These are phyloP conservation scores for Podarcis siculus DNA, from an alignment of 2,797 vertebrate genomes.

Conservation along the genomic window DNA sequence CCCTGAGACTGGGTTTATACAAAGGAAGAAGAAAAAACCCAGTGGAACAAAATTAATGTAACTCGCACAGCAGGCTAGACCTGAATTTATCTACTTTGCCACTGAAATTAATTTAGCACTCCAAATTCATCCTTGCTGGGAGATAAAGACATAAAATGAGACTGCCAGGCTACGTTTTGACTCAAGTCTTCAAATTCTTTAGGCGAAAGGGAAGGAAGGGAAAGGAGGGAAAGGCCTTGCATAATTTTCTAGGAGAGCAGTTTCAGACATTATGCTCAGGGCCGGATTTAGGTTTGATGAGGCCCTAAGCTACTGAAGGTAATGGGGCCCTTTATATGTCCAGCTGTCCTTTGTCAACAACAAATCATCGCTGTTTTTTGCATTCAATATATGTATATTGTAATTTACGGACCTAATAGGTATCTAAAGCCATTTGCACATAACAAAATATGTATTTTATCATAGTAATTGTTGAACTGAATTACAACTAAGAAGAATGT, in stretches of 20 bases:
- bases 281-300: too few species aligned
- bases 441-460: too few species aligned
- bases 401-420: too few species aligned
- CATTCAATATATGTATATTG: too few species aligned
- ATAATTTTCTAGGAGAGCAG: slow-evolving; percentile 36
- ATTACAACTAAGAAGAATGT: too few species aligned
- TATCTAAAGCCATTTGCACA: too few species aligned
- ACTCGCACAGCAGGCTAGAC: slow-evolving; percentile 50
- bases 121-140: slow-evolving; percentile 51
- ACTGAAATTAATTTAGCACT: slow-evolving; percentile 60
- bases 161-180: slow-evolving; percentile 45
- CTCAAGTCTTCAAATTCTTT: slow-evolving; percentile 39
- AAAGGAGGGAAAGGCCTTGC: background rate
- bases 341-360: too few species aligned
- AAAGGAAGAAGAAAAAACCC: background rate
- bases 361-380: too few species aligned
- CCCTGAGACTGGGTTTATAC: slow-evolving; percentile 39
- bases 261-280: background rate
- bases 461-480: too few species aligned
- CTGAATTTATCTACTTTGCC: slow-evolving; percentile 62
- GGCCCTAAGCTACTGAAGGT: too few species aligned
- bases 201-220: background rate
- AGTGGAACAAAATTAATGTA: slow-evolving; percentile 60
- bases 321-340: too few species aligned
- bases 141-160: slow-evolving; percentile 57